A percentile compares a stretch with the other conserved stretches of the same genome.
Evolutionary conservation across 2,113 vertebrate species (phyloP).

Genomic region (Carettochelys insculpta): DNA sequence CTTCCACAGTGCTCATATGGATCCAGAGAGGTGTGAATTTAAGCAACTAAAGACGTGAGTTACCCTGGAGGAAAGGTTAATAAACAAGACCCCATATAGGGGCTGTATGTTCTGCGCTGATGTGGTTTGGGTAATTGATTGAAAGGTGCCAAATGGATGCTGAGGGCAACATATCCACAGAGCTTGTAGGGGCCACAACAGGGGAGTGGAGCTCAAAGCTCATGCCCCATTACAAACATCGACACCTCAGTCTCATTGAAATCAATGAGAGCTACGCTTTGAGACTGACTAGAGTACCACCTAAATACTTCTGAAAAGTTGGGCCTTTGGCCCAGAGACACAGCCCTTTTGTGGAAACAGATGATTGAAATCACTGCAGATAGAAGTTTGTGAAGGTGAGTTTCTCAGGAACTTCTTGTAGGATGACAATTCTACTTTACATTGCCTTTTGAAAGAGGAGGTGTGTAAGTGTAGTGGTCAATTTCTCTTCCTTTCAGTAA

Average conservation of each 20-base stretch:
- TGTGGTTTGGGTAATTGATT: neutral
- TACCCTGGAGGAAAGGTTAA: neutral
- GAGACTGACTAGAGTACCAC: neutral
- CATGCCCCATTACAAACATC: neutral
- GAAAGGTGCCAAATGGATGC: neutral
- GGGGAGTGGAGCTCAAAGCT: neutral
- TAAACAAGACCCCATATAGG: neutral
- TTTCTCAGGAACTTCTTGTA: neutral
- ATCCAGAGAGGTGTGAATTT: neutral
- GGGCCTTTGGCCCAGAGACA: slow-evolving; percentile 51
- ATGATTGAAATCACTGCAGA: slow-evolving; percentile 25
- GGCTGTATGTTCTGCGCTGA: neutral
- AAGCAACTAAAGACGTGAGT: neutral
- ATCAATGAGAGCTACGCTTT: neutral
- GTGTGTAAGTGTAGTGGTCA: neutral
- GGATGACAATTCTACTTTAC: neutral
- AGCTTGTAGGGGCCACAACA: neutral
- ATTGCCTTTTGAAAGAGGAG: neutral
- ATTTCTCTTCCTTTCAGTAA: neutral
- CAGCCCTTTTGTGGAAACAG: slow-evolving; percentile 43
- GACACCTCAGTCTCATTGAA: neutral
- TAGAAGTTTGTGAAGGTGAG: neutral
- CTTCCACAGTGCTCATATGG: neutral
- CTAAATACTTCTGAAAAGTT: slow-evolving; percentile 8
- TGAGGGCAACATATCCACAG: neutral